Evolutionary conservation across 92 coral and sea anemone species (phyloP), one percentile per base, ranked within the genome.

Genomic region (Metridium senile): DNA sequence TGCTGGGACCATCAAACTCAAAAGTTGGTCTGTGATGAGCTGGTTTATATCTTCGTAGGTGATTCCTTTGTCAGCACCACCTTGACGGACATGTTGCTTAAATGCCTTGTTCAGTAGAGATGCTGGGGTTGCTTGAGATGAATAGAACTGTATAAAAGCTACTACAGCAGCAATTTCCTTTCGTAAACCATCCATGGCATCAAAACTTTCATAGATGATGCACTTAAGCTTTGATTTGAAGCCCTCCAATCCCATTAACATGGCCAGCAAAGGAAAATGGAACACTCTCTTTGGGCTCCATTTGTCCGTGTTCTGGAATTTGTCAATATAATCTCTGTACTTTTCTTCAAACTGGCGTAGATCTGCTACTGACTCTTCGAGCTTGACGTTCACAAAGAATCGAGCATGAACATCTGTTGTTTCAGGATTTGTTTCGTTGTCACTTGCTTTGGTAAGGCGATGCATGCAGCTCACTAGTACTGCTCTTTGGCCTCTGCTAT

Each of bases 231-330:
- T 93, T n/a, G 81, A 85, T 17, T 49, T 86, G 74, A 80, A 93
- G 45, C 56, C 75, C 79, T 54, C 78, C 78, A 86, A 62, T 63
- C 69, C 69, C 45, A 27, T 63, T 2, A 63, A 68, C 98, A 93
- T 93, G 30, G 98, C 92, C 30, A 93, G 74, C 22, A 93, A 89
- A 4, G 98, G 98, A 64, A 93, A 93, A 32, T 93, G 98, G 59
- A 93, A 93, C 19, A 93, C 98, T 58, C 98, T 92, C 28, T 89
- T 70, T 19, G 87, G 85, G 1, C 88, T 79, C 0, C 11, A 22
- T 19, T 62, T 59, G 3, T 67, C 54, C 58, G 74, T 63, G 6
- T 34, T 70, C 20, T 71, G 52, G 0, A 91, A 76, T 34, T 65
- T 69, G 62, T 87, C 87, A 3, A 90, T 85, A 54, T 66, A 81